Evolutionary conservation across 2,888 invertebrate species (phyloP), one percentile per base, ranked within the genome.

Genomic region (Periphyllus acericola): DNA sequence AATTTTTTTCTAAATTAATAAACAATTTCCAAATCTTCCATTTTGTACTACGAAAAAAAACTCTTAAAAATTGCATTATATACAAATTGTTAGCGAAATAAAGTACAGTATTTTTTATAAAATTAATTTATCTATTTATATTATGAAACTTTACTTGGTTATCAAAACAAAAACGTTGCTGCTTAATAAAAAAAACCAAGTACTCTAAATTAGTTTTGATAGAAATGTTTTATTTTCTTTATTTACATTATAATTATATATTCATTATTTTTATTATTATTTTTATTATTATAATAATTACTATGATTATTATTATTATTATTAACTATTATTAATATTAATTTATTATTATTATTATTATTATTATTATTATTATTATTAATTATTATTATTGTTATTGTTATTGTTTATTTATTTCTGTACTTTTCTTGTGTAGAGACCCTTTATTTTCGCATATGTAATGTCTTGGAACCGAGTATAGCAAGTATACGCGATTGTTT

Each of bases 71-170:
- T 79, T 72, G 55, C 78, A 80, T 86, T 72, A 80, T 46, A 46
- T 80, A 86, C 34, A 72, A 85, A 78, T 74, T 80, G 86, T 86
- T 86, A 79, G 84, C 68, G 34, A 78, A 86, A 72, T 55, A 80
- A 86, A 86, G 86, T 80, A 86, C 86, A 80, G 79, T 86, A 86
- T 86, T 86, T 86, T 86, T 86, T 86, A 80, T 79, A 79, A 86
- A 17, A 71, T 78, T 85, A 52, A 52, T 78, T 72, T 9, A 80
- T 72, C 52, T 76, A 78, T 84, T 84, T 84, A 78, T 84, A 84
- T 84, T 75, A 60, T 72, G 52, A 83, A 83, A 83, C 34, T 68
- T n/a, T 46, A 76, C 76, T 76, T 66, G 76, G 76, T 75, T 76
- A 71, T 34, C 6, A 19, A 36, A 83, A 60, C 36, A 40, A 74